A percentile compares a stretch with the other conserved stretches of the same genome.
These are phyloP conservation scores for Melanotaenia duboulayi DNA, from an alignment of 2,113 vertebrate species.

Conservation along the genomic window DNA sequence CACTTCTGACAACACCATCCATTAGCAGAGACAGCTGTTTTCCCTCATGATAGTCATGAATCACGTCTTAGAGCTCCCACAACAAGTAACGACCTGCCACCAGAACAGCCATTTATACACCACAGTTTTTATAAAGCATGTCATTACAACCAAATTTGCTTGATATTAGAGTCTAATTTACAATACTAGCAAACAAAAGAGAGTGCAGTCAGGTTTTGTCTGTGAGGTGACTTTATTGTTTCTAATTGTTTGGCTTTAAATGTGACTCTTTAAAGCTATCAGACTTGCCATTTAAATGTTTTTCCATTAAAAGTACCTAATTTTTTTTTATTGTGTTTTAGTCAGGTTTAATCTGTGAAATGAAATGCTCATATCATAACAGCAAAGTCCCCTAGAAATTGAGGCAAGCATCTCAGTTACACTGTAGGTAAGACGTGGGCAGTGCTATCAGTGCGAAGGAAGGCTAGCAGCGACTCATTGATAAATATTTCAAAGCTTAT, in stretches of 20 bases:
- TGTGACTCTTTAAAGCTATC: not conserved
- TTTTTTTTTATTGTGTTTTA: not conserved
- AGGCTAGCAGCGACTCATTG: not conserved
- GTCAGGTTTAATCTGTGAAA: not conserved
- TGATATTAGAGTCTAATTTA: not conserved
- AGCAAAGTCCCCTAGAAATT: not conserved
- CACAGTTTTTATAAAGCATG: constrained; percentile 47
- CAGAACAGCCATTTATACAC: constrained; percentile 41
- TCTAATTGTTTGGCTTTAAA: not conserved
- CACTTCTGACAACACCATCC: constrained; percentile 47
- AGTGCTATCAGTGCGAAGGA: not conserved
- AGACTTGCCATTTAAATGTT: not conserved
- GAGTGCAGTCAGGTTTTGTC: no score
- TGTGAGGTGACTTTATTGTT: not conserved
- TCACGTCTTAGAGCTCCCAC: constrained; percentile 40
- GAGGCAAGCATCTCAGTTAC: not conserved
- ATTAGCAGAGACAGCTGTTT: constrained; percentile 62
- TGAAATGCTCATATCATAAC: constrained; percentile 1
- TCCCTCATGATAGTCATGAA: constrained; percentile 47
- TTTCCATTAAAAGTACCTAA: not conserved
- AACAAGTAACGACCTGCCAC: constrained; percentile 46
- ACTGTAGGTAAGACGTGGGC: not conserved
- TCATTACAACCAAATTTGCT: constrained; percentile 33
- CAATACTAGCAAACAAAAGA: not conserved
- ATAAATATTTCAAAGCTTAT: constrained; percentile 50